Evolutionary conservation across 53 echinoderm and acorn worm species (phyloP).

Genomic region (Pentamera pediparva): DNA sequence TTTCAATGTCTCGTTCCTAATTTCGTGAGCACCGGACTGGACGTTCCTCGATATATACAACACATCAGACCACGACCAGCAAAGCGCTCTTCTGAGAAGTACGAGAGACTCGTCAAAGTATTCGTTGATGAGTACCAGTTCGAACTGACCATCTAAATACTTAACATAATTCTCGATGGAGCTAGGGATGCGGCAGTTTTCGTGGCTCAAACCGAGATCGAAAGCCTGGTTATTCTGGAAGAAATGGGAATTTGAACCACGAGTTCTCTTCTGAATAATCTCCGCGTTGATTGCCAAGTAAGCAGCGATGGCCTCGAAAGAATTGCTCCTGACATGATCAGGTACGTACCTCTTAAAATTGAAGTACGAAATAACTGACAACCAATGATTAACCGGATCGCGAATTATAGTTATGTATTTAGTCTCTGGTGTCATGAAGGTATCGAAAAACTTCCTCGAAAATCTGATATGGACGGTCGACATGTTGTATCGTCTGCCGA

Average conservation of each 20-base stretch:
- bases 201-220: conserved; percentile 53
- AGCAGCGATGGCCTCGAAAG: conserved; percentile 17
- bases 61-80: conserved; percentile 58
- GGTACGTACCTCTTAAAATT: conserved; percentile 35
- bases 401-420: conserved; percentile 56
- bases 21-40: conserved; percentile 15
- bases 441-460: conserved; percentile 40
- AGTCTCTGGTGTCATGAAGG: conserved; percentile 46
- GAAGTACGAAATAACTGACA: conserved; percentile 50
- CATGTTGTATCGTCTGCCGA: conserved; percentile 40
- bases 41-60: conserved; percentile 49
- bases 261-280: neutral
- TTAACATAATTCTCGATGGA: conserved; percentile 35
- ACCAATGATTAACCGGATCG: conserved; percentile 47
- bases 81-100: conserved; percentile 35
- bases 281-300: conserved; percentile 23
- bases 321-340: neutral
- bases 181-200: conserved; percentile 22
- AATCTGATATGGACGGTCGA: conserved; percentile 49
- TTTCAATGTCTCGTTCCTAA: conserved; percentile 23
- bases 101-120: conserved; percentile 64
- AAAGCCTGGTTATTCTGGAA: conserved; percentile 56
- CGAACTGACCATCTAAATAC: conserved; percentile 38
- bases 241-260: conserved; percentile 17
- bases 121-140: conserved; percentile 54